Evolutionary conservation across 1,140 invertebrate genomes (phyloP), one percentile per base, ranked within the genome.

Genomic region (Macrobrachium rosenbergii): DNA sequence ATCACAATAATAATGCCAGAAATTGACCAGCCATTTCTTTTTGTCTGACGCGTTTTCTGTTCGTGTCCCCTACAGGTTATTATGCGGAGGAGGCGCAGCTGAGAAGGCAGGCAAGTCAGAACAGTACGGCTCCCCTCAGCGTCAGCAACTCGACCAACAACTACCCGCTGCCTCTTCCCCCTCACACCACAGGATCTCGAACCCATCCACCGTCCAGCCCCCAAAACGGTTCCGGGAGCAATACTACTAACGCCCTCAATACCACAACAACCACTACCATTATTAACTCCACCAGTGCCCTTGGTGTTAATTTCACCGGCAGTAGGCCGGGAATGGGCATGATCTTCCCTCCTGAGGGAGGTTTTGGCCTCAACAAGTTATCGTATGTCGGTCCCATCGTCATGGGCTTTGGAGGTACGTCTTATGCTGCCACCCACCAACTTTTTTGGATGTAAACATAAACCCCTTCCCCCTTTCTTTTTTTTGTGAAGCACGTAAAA

Each of bases 341-440:
- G 84, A 37, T 89, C 88, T 81, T 82, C 76, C 67, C 77, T 21
- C 78, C 64, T 21, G 84, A 87, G 14, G 21, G 58, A 43, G 82
- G 78, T 45, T 89, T 97, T 91, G 96, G 97, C 91, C 93, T 98
- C 59, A 97, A 97, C 92, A 98, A 98, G 91, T 93, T 98, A 1
- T 97, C 96, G 0, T 98, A 97, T 90, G 96, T 96, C 5, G 97
- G 97, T 12, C 97, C 97, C 12, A 97, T 97, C 86, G 95, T 98
- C 43, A 98, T 98, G 97, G 97, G 97, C 60, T 95, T 98, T 62
- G 97, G 97, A 93, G 96, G 96, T 96, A 93, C 93, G 90, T 90
- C 17, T 16, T 60, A 16, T 37, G 11, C 21, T 43, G 0, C 6
- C 8, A 10, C 52, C 52, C 12, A 52, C 12, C 52, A 52, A 52